Conservation (phyloP, 2,888 invertebrate genomes). For the Amiota mariae region DNA sequence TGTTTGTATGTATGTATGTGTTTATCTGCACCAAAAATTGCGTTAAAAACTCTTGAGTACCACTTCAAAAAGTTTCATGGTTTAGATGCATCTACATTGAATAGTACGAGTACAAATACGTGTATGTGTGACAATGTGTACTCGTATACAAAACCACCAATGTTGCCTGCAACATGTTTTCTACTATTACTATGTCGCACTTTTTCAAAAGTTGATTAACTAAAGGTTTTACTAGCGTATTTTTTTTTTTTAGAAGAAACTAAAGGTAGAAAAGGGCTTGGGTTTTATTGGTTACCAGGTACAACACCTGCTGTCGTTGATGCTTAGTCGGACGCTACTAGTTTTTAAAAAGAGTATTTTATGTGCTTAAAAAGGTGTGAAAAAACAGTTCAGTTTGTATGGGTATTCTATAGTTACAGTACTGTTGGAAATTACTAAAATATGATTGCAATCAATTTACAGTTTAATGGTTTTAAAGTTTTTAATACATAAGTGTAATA, state of each 20-base stretch:
- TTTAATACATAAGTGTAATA: no score
- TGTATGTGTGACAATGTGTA: no score
- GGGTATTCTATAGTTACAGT: neutral
- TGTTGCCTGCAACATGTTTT: constrained; percentile 16
- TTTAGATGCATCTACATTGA: neutral
- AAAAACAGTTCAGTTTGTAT: neutral
- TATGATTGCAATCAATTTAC: no score
- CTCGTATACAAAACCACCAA: neutral
- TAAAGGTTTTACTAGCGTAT: constrained; percentile 14
- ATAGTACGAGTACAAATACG: no score
- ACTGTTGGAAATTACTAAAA: neutral
- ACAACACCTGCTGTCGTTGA: neutral
- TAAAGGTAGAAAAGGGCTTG: neutral
- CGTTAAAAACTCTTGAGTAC: constrained; percentile 22
- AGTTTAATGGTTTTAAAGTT: no score
- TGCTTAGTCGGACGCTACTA: neutral
- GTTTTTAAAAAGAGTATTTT: no score
- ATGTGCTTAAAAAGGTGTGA: neutral
- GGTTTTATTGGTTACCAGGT: neutral
- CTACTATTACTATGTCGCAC: neutral
- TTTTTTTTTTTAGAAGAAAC: neutral
- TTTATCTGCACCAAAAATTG: constrained; percentile 8
- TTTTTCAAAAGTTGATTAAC: constrained; percentile 12
- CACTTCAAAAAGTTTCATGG: constrained; percentile 18
- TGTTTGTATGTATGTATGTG: neutral